Evolutionary conservation across 2,797 vertebrate species (phyloP), one percentile per base, ranked within the genome.

Genomic region (Sebastes oblongus): DNA sequence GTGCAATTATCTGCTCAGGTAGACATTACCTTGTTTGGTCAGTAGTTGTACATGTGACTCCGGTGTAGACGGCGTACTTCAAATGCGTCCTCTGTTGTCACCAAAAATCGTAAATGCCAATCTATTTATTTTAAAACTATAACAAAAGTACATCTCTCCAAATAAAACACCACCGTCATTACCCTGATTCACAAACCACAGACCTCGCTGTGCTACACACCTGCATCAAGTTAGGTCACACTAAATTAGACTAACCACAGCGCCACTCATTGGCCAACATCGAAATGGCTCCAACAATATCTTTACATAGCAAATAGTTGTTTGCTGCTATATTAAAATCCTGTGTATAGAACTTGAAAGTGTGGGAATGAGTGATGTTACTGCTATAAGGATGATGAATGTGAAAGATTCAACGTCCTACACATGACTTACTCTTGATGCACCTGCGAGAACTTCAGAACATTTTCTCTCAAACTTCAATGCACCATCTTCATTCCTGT

Each of bases 381-480:
- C 36, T 16, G 29, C 18, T 73, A 32, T 3, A 20, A 59, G 34
- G 29, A 46, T 73, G 65, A 66, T 20, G 0, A 39, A 22, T 25
- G 50, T 24, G 14, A 52, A 52, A 52, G 46, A 7, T 64, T 36
- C 1, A 32, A 27, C 2, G n/a, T 36, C 29, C 25, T 32, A 30
- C 42, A 24, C 8, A 59, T 30, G 9, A 13, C 52, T 54, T n/a
- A 12, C 24, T 64, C 29, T 64, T 13, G 5, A 69, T 46, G 18
- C 74, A 89, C 78, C 65, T 77, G 67, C 10, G 3, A 32, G 34
- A 67, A 25, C 65, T 62, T 68, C 22, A 32, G 13, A 36, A 55
- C 9, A 67, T 67, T 66, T 72, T 52, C 29, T 18, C 29, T 61
- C n/a, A 64, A 66, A 59, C 24, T 12, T 59, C 27, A 16, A 22